Evolutionary conservation across 2,888 invertebrate genomes (phyloP), one percentile per base, ranked within the genome.

Genomic region (Mythimna lalbum): DNA sequence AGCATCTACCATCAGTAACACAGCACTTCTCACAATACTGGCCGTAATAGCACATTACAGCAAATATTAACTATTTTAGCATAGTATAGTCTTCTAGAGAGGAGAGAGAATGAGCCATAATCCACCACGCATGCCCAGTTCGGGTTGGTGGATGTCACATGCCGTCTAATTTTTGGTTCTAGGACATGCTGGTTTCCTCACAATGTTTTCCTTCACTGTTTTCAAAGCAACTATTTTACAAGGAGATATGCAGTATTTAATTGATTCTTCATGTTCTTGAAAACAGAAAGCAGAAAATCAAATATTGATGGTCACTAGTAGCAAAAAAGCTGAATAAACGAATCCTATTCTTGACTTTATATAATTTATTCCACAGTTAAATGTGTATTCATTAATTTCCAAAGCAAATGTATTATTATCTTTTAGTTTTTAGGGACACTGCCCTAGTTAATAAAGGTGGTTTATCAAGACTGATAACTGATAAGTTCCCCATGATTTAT

Each of bases 391-490:
- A 53, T 60, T 55, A 0, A 55, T 60, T 75, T 50, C 7, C 12
- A 75, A 73, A 50, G n/a, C 27, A 23, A 9, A 9, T 23, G 33
- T 4, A 1, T 14, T 1, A 27, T n/a, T 63, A 10, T 43, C 14
- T 19, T 33, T 36, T 3, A n/a, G 59, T 21, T 49, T n/a, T 78
- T 19, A 64, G 33, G n/a, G 17, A 10, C 55, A 43, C 14, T 64
- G 76, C 39, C 78, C 72, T 53, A 62, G 49, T 78, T 65, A 61
- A 1, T 47, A 56, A 27, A 39, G 3, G 10, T 17, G 12, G 2
- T 49, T 64, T 77, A 75, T 63, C 60, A 63, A 61, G 17, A 50
- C 31, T 76, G 53, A 71, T 65, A 65, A 53, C 56, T 17, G 52
- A 78, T 72, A 63, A 55, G 62, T 53, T 1, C n/a, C 12, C 7